Conservation (phyloP, 2,797 vertebrate species). For the Darevskia nairensis region DNA sequence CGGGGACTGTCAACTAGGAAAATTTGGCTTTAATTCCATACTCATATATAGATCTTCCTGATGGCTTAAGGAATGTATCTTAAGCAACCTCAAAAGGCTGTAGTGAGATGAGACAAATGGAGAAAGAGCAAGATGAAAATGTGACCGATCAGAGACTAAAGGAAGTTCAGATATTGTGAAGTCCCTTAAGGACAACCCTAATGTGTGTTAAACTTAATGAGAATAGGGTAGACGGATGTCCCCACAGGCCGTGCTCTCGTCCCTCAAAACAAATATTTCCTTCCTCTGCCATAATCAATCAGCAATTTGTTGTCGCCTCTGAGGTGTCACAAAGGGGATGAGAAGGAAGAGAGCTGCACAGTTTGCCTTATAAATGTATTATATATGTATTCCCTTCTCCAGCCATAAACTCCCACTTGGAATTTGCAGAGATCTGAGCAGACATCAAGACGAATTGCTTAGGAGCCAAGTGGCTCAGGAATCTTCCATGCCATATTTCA, state of each 20-base stretch:
- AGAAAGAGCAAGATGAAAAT: neutral
- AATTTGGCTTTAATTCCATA: neutral
- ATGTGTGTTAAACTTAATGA: neutral
- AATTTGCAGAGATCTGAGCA: neutral
- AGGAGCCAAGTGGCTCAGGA: slow-evolving; percentile 1
- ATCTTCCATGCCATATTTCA: slow-evolving; percentile 11
- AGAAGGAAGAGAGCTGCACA: neutral
- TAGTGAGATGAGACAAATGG: neutral
- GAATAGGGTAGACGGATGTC: neutral
- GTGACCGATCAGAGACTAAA: neutral
- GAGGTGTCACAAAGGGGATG: neutral
- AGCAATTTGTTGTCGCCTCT: neutral
- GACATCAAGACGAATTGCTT: slow-evolving; percentile 6
- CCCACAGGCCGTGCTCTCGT: neutral
- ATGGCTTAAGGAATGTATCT: neutral
- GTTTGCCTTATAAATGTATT: neutral
- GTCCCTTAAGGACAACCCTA: neutral
- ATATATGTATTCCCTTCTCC: neutral
- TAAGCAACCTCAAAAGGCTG: too few species aligned
- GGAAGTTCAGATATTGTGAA: neutral
- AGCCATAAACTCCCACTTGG: slow-evolving; percentile 7
- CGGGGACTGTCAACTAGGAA: neutral
- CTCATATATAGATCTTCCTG: neutral
- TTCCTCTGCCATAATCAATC: neutral
- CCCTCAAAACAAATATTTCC: slow-evolving; percentile 12